Conservation (phyloP, 2,797 vertebrate species). For the Cyclopterus lumpus region DNA sequence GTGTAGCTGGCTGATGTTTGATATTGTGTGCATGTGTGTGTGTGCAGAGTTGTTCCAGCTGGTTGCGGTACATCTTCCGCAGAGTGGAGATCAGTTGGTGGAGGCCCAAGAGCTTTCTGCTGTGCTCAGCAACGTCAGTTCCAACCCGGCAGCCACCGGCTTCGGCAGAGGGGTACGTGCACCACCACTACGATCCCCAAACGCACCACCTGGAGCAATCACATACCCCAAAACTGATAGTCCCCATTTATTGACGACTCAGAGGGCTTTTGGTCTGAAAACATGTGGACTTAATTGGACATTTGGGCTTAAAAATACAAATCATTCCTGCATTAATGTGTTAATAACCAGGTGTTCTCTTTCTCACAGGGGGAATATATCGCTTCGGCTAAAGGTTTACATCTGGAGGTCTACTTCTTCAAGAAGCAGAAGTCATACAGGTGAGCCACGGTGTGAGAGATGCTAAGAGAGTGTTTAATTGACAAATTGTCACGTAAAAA, state of each 20-base stretch:
- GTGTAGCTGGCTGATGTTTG: slow-evolving; percentile 24
- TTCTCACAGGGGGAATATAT: slow-evolving; percentile 87
- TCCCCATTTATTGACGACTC: background rate
- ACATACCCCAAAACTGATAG: background rate
- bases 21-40: slow-evolving; percentile 19
- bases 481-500: background rate
- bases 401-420: slow-evolving; percentile 90
- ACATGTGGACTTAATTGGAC: background rate
- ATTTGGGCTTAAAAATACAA: too few species aligned
- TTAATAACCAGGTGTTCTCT: background rate
- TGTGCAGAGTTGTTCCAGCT: slow-evolving; percentile 87
- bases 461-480: background rate
- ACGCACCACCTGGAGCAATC: background rate
- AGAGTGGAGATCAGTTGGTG: slow-evolving; percentile 83
- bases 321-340: background rate
- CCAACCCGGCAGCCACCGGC: slow-evolving; percentile 80
- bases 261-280: background rate
- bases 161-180: slow-evolving; percentile 88
- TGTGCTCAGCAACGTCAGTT: slow-evolving; percentile 82
- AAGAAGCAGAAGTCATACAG: slow-evolving; percentile 87
- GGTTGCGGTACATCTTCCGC: slow-evolving; percentile 86
- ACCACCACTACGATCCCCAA: background rate
- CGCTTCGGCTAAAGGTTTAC: slow-evolving; percentile 81
- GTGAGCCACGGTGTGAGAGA: slow-evolving; percentile 72
- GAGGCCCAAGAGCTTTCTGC: slow-evolving; percentile 83